These are phyloP conservation scores for Formicarius rufipectus DNA, from an alignment of 2,113 vertebrate species.

Conservation along the genomic window DNA sequence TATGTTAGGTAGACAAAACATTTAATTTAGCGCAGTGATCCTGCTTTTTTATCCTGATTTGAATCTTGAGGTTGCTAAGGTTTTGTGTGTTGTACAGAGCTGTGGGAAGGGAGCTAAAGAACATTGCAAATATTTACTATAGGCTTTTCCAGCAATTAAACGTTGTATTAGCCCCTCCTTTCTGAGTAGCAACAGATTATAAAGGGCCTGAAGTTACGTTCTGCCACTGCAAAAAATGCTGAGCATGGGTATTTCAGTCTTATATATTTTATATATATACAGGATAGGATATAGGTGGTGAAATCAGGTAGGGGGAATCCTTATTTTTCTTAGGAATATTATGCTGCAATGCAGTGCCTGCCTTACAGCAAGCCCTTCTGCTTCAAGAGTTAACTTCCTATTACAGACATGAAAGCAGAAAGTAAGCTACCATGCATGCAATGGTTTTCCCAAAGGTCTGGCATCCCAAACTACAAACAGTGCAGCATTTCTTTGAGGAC, in stretches of 20 bases:
- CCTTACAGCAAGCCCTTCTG: neutral
- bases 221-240: neutral
- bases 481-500: neutral
- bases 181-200: neutral
- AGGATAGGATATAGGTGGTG: neutral
- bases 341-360: neutral
- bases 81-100: neutral
- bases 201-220: neutral
- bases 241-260: neutral
- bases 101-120: neutral
- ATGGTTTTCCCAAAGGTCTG: neutral
- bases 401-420: neutral
- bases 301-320: neutral
- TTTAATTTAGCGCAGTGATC: neutral
- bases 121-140: slow-evolving; percentile 20
- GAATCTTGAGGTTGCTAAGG: neutral
- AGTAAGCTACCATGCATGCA: neutral
- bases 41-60: neutral
- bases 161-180: neutral
- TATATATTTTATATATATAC: neutral
- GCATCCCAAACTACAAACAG: neutral
- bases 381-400: neutral
- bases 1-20: neutral
- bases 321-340: neutral
- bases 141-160: slow-evolving; percentile 3